Evolutionary conservation across 2,888 invertebrate species (phyloP), one percentile per base, ranked within the genome.

Genomic region (Lasioglossum marginatum): DNA sequence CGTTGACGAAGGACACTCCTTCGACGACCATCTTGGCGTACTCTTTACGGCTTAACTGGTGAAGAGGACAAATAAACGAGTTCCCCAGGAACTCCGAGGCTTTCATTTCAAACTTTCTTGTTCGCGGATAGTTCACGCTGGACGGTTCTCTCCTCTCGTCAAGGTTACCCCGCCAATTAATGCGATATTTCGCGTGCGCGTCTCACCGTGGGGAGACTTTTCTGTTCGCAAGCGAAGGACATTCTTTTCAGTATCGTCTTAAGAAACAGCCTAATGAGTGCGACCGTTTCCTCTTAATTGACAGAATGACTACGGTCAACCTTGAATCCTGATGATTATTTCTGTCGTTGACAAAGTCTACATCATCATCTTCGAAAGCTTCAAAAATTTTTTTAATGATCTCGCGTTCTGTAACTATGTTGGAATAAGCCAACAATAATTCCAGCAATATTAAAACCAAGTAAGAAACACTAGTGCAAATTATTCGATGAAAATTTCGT

Each of bases 131-230:
- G 37, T 37, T 68, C 66, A 34, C 66, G 66, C 66, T 23, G 23
- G 19, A 23, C 68, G 37, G 16, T 16, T 63, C 31, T 31, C 27
- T 23, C 52, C 52, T 10, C 37, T 12, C 23, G 37, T 12, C 12
- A 68, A 68, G 68, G 68, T n/a, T 37, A 12, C n/a, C n/a, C 10
- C 37, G 23, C 68, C 68, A 68, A 68, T 68, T 68, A 68, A 68
- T 68, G 68, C 37, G 23, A 68, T 68, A 68, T 68, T 40, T 68
- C 68, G 68, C 23, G 68, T 37, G 31, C 34, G 16, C 31, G 31
- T 34, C 68, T 37, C 68, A 12, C 37, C 14, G 5, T 16, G 31
- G 5, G 68, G 19, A 12, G 37, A 37, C n/a, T n/a, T 68, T 23
- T 40, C 23, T 12, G 37, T 12, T 37, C 68, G 37, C 23, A 4